Conservation (phyloP, 2,888 invertebrate genomes). For the Augochlorella aurata region DNA sequence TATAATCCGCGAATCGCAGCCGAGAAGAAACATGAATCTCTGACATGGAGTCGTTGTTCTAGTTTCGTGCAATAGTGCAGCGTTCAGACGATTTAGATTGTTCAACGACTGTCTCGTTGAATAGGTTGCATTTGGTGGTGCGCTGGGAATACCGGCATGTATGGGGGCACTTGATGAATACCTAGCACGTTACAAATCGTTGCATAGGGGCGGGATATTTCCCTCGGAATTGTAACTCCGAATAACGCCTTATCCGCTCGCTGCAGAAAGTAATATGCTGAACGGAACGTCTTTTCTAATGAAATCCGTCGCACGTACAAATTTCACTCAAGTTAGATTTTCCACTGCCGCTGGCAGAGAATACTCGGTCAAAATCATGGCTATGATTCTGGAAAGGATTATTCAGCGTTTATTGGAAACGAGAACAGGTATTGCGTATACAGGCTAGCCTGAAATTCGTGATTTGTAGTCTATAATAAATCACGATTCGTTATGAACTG, state of each 20-base stretch:
- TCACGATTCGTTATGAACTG: too few relatives aligned
- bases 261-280: not conserved
- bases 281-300: not conserved
- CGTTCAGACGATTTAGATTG: constrained; percentile 38
- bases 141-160: constrained; percentile 31
- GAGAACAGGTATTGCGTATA: too few relatives aligned
- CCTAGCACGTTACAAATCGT: constrained; percentile 29
- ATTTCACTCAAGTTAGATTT: not conserved
- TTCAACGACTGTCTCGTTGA: constrained; percentile 35
- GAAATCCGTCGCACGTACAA: not conserved
- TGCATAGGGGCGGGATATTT: not conserved
- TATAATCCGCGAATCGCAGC: not conserved
- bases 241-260: not conserved
- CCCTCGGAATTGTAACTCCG: not conserved
- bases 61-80: constrained; percentile 17
- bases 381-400: not conserved
- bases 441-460: too few relatives aligned
- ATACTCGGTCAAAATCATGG: not conserved
- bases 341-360: not conserved
- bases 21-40: constrained; percentile 24
- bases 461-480: too few relatives aligned
- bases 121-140: not conserved
- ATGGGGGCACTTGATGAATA: constrained; percentile 36
- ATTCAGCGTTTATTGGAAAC: too few relatives aligned
- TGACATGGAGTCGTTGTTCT: constrained; percentile 6